A percentile compares a stretch with the other conserved stretches of the same genome.
Conservation (phyloP, 2,797 vertebrate species). For the Sciurus vulgaris region DNA sequence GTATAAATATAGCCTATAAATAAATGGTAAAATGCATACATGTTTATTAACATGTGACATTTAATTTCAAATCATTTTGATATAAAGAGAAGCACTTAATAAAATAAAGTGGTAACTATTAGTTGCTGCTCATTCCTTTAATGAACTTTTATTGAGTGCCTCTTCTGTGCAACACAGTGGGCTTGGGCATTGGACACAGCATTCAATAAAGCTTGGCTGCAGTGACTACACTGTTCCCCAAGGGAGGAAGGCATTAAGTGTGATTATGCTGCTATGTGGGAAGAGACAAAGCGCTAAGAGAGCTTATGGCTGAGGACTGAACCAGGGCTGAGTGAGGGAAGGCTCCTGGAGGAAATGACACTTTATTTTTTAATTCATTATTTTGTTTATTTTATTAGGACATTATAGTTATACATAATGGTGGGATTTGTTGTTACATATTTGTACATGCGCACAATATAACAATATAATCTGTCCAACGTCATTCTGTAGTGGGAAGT, state of each 20-base stretch:
- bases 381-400: too few relatives aligned
- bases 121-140: not conserved
- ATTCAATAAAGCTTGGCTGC: not conserved
- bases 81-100: not conserved
- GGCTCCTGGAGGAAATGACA: too few relatives aligned
- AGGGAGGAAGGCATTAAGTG: not conserved
- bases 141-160: not conserved
- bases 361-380: too few relatives aligned
- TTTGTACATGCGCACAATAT: too few relatives aligned
- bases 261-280: not conserved
- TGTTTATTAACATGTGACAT: not conserved
- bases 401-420: too few relatives aligned
- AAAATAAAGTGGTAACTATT: not conserved
- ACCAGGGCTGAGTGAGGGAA: not conserved
- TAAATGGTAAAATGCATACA: not conserved
- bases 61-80: slow-evolving; percentile 1
- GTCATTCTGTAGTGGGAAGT: too few relatives aligned
- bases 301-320: not conserved
- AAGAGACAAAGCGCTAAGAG: not conserved
- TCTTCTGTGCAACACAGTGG: too few relatives aligned
- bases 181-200: too few relatives aligned
- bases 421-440: too few relatives aligned
- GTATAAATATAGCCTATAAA: not conserved
- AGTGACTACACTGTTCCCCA: not conserved
- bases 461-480: too few relatives aligned